phyloP scores from a whole-genome alignment of 2,113 vertebrate genomes.

The Vidua chalybeata region DNA sequence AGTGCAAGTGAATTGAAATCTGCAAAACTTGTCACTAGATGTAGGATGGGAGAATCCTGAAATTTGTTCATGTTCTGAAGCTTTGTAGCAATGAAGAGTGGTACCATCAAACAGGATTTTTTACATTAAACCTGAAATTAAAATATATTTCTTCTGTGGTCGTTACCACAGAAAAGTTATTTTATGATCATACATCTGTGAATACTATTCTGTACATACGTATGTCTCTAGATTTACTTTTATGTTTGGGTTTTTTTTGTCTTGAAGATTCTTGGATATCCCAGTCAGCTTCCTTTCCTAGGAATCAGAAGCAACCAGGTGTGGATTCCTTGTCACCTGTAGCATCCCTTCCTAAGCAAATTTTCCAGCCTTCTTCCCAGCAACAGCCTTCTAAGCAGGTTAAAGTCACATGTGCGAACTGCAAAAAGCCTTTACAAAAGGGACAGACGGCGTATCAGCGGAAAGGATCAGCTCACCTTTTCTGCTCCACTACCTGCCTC shows the following conservation, averaged over 20 bases:
- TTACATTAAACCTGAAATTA: not conserved
- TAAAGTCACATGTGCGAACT: conserved; percentile 97
- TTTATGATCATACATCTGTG: not conserved
- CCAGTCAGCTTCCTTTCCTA: conserved; percentile 94
- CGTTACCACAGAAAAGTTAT: not conserved
- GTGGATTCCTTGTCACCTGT: conserved; percentile 91
- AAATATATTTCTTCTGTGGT: not conserved
- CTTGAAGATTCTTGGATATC: conserved; percentile 96
- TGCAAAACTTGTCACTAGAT: not conserved
- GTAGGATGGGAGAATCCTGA: not conserved
- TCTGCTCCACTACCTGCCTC: conserved; percentile 95
- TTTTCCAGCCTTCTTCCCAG: conserved; percentile 84
- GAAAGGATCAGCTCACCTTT: conserved; percentile 96
- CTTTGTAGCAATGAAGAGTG: not conserved
- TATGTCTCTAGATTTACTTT: not conserved
- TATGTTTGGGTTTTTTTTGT: conserved; percentile 7
- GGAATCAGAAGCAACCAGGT: conserved; percentile 94
- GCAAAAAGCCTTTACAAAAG: conserved; percentile 97
- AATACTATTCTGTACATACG: not conserved
- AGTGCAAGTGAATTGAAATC: not conserved
- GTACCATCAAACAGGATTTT: not conserved
- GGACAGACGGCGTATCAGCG: conserved; percentile 97
- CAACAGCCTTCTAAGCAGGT: conserved; percentile 89
- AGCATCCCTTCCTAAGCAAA: conserved; percentile 91
- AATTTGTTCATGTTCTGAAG: not conserved